Base-by-base conservation (phyloP, 2,888 invertebrate genomes). In the Miltochrista miniata region DNA sequence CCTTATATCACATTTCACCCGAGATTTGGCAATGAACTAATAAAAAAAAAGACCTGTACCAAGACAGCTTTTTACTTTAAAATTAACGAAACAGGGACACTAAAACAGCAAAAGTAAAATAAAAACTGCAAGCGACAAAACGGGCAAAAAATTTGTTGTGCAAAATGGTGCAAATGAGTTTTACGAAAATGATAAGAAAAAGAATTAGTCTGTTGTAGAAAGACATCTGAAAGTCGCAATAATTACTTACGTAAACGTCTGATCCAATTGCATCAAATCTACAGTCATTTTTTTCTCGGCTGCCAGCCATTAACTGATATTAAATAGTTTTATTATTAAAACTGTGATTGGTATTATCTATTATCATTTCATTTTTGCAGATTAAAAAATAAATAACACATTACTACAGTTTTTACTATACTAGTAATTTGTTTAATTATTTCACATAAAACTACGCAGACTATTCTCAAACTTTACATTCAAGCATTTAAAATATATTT, bases 151-250 rank as follows among this genome's bases (percentile, higher is more conserved):
- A 48, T 40, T 34, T 15, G 45, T 72, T 75, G 69, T 70, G 68
- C 64, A 70, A 75, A 72, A 42, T 51, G 45, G 48, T 60, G 45
- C 61, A 64, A 74, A 69, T 65, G 49, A 65, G 61, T 58, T 61
- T 64, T 64, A 60, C 61, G 59, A 64, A 68, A 59, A 63, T 34
- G 40, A 36, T 24, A 48, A 55, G 42, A 53, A 55, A 57, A 56
- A 66, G 55, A 40, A 51, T 46, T 42, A 43, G 49, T 48, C 50
- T 48, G 36, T 45, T 57, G 50, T 58, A 55, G 56, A 62, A 70
- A 70, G 64, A 67, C 51, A 56, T 53, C 64, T 39, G 59, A 70
- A 59, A 67, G 62, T 51, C 54, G 57, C 61, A 61, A 56, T 54
- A 56, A 62, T 56, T 59, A 43, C 18, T 68, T 59, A 59, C 56